Evolutionary conservation across 2,888 invertebrate genomes (phyloP), one percentile per base, ranked within the genome.

Genomic region (Stenodera caucasica): DNA sequence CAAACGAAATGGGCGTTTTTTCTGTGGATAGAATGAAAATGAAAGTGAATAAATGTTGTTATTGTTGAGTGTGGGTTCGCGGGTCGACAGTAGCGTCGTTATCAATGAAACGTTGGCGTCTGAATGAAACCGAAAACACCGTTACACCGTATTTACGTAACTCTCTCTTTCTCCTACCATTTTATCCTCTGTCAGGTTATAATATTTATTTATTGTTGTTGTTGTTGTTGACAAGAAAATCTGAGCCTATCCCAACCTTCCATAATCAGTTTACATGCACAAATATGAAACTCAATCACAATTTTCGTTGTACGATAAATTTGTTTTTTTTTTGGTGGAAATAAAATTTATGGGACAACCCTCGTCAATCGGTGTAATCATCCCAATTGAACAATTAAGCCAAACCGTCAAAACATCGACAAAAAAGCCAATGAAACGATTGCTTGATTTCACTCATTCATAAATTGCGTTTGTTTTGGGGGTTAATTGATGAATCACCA

Each of bases 41-140:
- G 65, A 68, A 65, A 68, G 65, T 57, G 57, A 5, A 26, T 5
- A 4, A 26, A 26, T 26, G 26, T 26, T 26, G 26, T 49, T 35
- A 30, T 50, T 49, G 18, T 50, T 40, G 40, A 37, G 55, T 52
- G 57, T 30, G 58, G 45, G 58, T 55, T 55, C 64, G 58, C 66
- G 65, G 59, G 63, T 65, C 63, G 68, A 58, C 49, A 35, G 55
- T 55, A 59, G 49, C 63, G 65, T 57, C 65, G 63, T 61, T 64
- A 66, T 68, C 68, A 68, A 68, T 68, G 68, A 68, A 68, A 59
- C 54, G 61, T 60, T 26, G 26, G 63, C 61, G 64, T 45, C 60
- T 68, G 68, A 68, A 68, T 68, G 68, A 65, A 67, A 67, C 62
- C 60, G 66, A 63, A 61, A 61, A 58, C 58, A 61, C 58, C 55